Evolutionary conservation across 92 coral and sea anemone genomes (phyloP).

Genomic region (Zoanthus solanderi): DNA sequence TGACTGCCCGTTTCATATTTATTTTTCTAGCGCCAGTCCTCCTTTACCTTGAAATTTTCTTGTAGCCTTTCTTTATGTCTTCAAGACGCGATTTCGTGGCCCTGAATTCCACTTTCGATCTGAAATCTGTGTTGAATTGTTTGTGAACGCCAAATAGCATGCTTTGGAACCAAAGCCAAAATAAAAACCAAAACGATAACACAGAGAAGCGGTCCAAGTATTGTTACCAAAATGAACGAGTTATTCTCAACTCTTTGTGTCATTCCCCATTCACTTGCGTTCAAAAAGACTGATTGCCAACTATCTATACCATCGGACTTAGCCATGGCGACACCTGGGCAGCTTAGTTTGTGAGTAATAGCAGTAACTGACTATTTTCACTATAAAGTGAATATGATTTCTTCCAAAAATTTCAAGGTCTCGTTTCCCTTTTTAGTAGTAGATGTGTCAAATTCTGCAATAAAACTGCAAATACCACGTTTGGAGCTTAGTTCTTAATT

Average conservation of each 20-base stretch:
- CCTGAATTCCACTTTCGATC: constrained; percentile 6
- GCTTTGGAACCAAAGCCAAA: neutral
- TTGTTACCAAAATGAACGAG: neutral
- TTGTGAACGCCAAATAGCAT: neutral
- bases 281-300: neutral
- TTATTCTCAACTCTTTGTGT: neutral
- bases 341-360: neutral
- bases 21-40: neutral
- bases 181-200: constrained; percentile 8
- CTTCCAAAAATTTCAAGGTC: no score
- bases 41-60: neutral
- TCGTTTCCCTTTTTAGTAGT: no score
- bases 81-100: neutral
- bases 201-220: constrained; percentile 15
- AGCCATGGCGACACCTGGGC: constrained; percentile 7
- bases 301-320: neutral
- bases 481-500: no score
- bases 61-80: neutral
- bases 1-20: neutral
- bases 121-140: neutral
- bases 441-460: no score
- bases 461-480: no score
- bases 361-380: no score
- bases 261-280: neutral
- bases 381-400: no score